A percentile compares a stretch with the other conserved stretches of the same genome.
These are phyloP conservation scores for Wiebesia pumilae DNA, from an alignment of 1,140 invertebrate species.

Conservation along the genomic window DNA sequence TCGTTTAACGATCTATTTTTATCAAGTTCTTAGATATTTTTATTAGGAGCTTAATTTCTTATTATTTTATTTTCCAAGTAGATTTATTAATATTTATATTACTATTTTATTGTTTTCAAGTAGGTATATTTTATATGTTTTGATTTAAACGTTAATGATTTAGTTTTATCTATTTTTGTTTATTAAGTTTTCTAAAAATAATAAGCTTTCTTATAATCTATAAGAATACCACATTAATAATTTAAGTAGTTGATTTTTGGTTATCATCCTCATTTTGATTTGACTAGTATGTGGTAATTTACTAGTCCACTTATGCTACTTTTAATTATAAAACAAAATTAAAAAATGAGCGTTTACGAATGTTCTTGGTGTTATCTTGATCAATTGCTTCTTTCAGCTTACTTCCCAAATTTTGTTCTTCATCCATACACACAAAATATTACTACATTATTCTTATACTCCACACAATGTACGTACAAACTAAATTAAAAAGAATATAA, in stretches of 20 bases:
- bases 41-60: no score
- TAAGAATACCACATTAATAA: background rate
- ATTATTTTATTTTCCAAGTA: no score
- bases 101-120: no score
- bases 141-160: no score
- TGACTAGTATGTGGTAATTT: slow-evolving; percentile 28
- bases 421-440: background rate
- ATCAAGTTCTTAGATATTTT: no score
- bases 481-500: background rate
- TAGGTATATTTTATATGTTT: no score
- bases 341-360: slow-evolving; percentile 11
- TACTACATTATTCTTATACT: background rate
- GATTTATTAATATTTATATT: no score
- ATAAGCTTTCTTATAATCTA: background rate
- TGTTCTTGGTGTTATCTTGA: background rate
- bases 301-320: slow-evolving; percentile 10
- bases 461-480: background rate
- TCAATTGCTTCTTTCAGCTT: background rate
- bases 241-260: slow-evolving; percentile 45
- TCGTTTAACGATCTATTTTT: no score
- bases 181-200: slow-evolving; percentile 16
- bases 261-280: slow-evolving; percentile 10
- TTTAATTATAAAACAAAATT: slow-evolving; percentile 7
- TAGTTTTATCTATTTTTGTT: no score
- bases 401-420: slow-evolving; percentile 10